Evolutionary conservation across 2,888 invertebrate species (phyloP).

Genomic region (Drosophila engyochracea): DNA sequence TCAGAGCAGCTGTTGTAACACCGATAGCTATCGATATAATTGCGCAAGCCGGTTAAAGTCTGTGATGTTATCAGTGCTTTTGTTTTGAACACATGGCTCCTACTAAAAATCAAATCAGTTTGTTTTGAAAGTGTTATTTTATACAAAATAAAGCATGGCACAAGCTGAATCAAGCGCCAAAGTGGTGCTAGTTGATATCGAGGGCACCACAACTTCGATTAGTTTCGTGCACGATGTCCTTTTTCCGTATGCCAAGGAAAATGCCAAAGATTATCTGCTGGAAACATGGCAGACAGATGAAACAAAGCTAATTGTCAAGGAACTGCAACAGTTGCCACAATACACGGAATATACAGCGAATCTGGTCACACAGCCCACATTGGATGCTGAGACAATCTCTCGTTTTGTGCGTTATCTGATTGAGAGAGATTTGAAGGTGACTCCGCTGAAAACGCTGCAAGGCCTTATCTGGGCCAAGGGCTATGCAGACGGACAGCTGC

Average conservation of each 20-base stretch:
- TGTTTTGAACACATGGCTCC: slow-evolving; percentile 1
- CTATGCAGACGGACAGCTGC: slow-evolving; percentile 91
- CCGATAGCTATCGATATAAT: slow-evolving; percentile 15
- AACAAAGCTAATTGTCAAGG: slow-evolving; percentile 89
- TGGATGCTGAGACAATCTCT: slow-evolving; percentile 87
- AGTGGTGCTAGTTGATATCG: slow-evolving; percentile 88
- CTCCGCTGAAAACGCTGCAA: slow-evolving; percentile 94
- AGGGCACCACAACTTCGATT: slow-evolving; percentile 91
- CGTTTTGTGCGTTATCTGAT: slow-evolving; percentile 93
- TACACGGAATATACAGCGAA: slow-evolving; percentile 55
- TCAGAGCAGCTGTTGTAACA: background rate
- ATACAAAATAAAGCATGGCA: slow-evolving; percentile 13
- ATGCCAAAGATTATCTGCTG: slow-evolving; percentile 90
- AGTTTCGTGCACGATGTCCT: slow-evolving; percentile 91
- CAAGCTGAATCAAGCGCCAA: slow-evolving; percentile 55
- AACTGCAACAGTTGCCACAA: slow-evolving; percentile 87
- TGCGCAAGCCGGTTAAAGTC: background rate
- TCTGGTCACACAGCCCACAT: background rate
- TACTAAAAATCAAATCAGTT: background rate
- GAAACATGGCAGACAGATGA: slow-evolving; percentile 90
- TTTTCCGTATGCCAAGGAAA: slow-evolving; percentile 91
- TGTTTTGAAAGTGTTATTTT: slow-evolving; percentile 5
- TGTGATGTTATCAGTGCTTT: slow-evolving; percentile 1
- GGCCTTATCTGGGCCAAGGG: slow-evolving; percentile 95
- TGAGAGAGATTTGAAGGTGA: slow-evolving; percentile 91